Evolutionary conservation across 2,797 vertebrate genomes (phyloP), one percentile per base, ranked within the genome.

Genomic region (Characodon lateralis): DNA sequence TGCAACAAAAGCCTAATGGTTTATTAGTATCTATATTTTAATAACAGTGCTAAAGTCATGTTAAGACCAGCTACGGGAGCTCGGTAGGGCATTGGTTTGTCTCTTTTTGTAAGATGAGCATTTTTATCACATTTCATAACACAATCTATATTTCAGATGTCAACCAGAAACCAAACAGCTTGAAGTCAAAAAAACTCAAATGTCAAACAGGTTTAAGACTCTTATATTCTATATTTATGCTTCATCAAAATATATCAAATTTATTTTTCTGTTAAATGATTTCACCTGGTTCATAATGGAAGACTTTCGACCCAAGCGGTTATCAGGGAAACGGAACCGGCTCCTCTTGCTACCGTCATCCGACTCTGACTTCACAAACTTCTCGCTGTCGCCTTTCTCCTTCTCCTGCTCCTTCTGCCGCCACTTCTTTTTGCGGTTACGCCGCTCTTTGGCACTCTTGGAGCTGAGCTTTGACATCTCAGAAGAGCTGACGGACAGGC

Each of bases 251-350:
- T 35, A 65, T 31, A 18, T 31, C 6, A 65, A 35, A 39, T 35
- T 12, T 1, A 7, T 3, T 39, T 24, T 9, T 3, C 18, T 39
- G 61, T 0, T 1, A 73, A 39, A 53, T 74, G 26, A 72, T 46
- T 84, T 89, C 89, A 99, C 98, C 97, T 99, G 98, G 90, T 99
- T 98, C 97, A 99, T 99, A 92, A 99, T 99, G 89, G 98, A 99
- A 88, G 98, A 97, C 61, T 97, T 99, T 88, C 98, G 96, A 68
- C 98, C 98, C 77, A 99, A 95, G 68, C 98, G 96, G 91, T 98
- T 99, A 89, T 99, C 98, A 0, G 97, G 97, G 24, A 98, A 96
- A 81, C 97, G 96, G 90, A 99, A 97, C 0, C 96, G 95, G 72
- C 97, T 98, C 88, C 97, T 97, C 88, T 96, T 97, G 95, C 98